These are phyloP conservation scores for Periophthalmodon schlosseri DNA, from an alignment of 2,113 vertebrate genomes.

Conservation along the genomic window DNA sequence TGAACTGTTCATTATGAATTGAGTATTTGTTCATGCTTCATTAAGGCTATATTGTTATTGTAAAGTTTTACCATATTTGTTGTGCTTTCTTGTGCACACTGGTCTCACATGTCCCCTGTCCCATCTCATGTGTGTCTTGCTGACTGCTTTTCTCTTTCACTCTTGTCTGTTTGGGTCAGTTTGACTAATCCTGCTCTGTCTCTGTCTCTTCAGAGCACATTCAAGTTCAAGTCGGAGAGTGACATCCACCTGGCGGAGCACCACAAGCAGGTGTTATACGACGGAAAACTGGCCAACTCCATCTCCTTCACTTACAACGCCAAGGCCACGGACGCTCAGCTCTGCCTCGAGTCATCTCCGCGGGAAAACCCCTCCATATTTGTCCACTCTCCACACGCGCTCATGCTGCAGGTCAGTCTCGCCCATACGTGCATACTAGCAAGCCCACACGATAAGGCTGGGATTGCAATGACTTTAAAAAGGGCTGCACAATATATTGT, in stretches of 20 bases:
- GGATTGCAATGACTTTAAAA: too few species aligned
- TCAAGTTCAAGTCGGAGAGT: conserved; percentile 98
- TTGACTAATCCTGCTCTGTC: conserved; percentile 17
- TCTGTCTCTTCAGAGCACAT: conserved; percentile 87
- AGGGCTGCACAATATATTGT: too few species aligned
- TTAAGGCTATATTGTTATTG: too few species aligned
- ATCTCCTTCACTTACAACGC: conserved; percentile 99
- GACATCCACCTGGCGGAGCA: conserved; percentile 99
- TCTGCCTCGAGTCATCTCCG: conserved; percentile 97
- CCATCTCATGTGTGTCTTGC: conserved; percentile 1
- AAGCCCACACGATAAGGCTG: too few species aligned
- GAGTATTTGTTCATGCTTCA: too few species aligned
- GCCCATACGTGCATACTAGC: neutral
- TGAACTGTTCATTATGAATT: too few species aligned
- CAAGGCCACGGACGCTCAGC: conserved; percentile 96
- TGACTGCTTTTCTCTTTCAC: neutral
- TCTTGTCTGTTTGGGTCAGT: neutral
- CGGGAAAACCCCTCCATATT: conserved; percentile 98
- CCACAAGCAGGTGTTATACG: conserved; percentile 97
- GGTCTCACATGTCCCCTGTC: neutral
- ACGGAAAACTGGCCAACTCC: conserved; percentile 95
- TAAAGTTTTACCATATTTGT: neutral
- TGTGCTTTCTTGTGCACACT: neutral
- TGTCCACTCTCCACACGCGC: conserved; percentile 96
- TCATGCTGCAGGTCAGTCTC: conserved; percentile 94